A percentile compares a stretch with the other conserved stretches of the same genome.
Evolutionary conservation across 1,140 invertebrate species (phyloP).

Genomic region (Dendroctonus ponderosae): DNA sequence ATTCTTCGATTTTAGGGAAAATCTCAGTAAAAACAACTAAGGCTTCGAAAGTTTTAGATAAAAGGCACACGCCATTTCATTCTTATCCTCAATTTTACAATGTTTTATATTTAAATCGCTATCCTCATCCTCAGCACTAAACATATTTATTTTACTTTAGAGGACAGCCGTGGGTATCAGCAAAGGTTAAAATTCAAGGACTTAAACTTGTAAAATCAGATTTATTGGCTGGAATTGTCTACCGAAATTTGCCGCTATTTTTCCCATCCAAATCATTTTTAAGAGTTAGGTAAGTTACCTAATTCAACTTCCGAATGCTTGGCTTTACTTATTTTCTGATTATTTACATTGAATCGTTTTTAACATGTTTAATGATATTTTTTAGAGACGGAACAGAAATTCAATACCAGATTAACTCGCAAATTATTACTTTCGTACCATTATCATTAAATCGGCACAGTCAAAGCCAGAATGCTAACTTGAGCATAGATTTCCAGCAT

Average conservation of each 20-base stretch:
- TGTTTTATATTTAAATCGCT: neutral
- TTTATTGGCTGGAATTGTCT: neutral
- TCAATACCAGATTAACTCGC: neutral
- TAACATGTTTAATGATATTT: neutral
- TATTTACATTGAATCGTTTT: no score
- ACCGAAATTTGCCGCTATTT: neutral
- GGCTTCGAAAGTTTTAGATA: neutral
- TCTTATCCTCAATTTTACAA: neutral
- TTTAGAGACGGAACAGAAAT: slow-evolving; percentile 3
- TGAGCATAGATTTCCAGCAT: neutral
- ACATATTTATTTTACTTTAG: neutral
- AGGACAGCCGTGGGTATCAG: neutral
- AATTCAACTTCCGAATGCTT: no score
- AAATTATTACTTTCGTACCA: neutral
- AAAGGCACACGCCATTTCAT: neutral
- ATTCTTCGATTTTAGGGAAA: neutral
- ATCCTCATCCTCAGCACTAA: neutral
- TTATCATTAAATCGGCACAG: neutral
- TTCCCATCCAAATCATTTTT: neutral
- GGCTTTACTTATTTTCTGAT: no score
- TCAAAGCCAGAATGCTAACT: no score
- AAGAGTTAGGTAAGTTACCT: neutral
- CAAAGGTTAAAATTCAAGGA: neutral
- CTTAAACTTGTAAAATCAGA: neutral
- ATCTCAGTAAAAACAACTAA: no score